Base-by-base conservation (phyloP, 2,113 vertebrate genomes). In the Dipodomys ordii region DNA sequence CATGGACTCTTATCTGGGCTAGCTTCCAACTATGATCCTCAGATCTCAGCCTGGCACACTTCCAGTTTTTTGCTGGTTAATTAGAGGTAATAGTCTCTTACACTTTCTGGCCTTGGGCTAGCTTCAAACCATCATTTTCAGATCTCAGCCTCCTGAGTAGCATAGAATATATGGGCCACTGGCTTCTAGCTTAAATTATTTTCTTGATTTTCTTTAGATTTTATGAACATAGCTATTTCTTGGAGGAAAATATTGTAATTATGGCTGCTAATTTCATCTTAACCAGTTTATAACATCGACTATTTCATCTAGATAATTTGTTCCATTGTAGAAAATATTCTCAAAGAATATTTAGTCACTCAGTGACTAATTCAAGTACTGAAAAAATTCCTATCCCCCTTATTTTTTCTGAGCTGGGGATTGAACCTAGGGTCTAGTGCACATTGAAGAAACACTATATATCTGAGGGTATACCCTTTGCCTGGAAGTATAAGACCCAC, bases 201-300 rank as follows among this genome's bases (percentile, higher is more conserved):
- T 91, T 91, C 65, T 83, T 19, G 23, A 67, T 88, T 57, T 44
- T 76, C 57, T 77, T 86, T 57, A 85, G 46, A 81, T 88, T 77
- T 87, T 92, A 73, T 83, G 20, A 82, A 78, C 35, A 57, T 16
- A 57, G 53, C 15, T 44, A 57, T 68, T 76, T 77, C 39, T n/a
- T 93, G 91, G n/a, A 27, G 32, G 39, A 4, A n/a, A 82, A 53
- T 74, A 68, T 28, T 44, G 9, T 78, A 13, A 72, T 87, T 84
- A 88, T 44, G 68, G 57, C 49, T 73, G 15, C 9, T 87, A 85
- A 68, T 68, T 79, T 30, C 44, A 67, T 77, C 88, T 57, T 20
- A 3, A 67, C 86, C 89, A 62, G 71, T 89, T 92, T 57, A 82
- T 73, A 73, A 9, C 20, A 57, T 79, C 83, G 81, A 74, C 32